Conservation (phyloP, 2,797 vertebrate genomes). For the Petrocephalus sullivani region DNA sequence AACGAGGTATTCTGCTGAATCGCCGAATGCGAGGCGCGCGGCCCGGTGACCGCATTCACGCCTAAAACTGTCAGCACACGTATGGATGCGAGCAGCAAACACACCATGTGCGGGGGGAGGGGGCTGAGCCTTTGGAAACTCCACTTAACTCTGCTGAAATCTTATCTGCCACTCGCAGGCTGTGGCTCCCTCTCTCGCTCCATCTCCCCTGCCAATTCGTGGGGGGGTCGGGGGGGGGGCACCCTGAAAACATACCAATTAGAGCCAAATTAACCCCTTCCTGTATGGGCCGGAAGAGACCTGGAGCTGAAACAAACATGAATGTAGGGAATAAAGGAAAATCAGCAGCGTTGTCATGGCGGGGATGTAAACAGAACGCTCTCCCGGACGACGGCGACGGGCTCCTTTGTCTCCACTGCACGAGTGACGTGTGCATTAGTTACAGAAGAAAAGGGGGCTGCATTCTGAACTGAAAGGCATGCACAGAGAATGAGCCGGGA, state of each 20-base stretch:
- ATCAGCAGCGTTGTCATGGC: slow-evolving; percentile 28
- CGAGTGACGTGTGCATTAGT: slow-evolving; percentile 13
- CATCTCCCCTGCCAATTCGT: slow-evolving; percentile 1
- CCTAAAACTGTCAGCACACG: slow-evolving; percentile 35
- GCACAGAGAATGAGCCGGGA: slow-evolving; percentile 46
- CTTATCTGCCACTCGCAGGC: slow-evolving; percentile 57
- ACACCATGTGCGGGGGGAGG: slow-evolving; percentile 34
- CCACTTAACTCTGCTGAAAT: slow-evolving; percentile 52
- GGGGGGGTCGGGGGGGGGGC: not conserved
- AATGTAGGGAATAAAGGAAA: slow-evolving; percentile 15
- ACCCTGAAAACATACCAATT: slow-evolving; percentile 40
- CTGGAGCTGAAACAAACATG: slow-evolving; percentile 30
- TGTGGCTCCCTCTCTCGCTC: slow-evolving; percentile 31
- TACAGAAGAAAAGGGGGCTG: slow-evolving; percentile 33
- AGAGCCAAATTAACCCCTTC: slow-evolving; percentile 38
- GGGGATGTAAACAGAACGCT: slow-evolving; percentile 47
- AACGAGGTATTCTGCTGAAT: not conserved
- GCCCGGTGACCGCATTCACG: slow-evolving; percentile 25
- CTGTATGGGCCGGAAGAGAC: slow-evolving; percentile 24
- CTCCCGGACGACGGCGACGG: slow-evolving; percentile 50
- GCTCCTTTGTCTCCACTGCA: slow-evolving; percentile 30
- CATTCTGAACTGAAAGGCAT: slow-evolving; percentile 46
- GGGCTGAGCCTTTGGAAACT: slow-evolving; percentile 46
- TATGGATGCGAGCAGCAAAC: slow-evolving; percentile 34
- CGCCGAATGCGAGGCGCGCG: not conserved